Conservation (phyloP, 2,113 vertebrate species). For the Vimba vimba region DNA sequence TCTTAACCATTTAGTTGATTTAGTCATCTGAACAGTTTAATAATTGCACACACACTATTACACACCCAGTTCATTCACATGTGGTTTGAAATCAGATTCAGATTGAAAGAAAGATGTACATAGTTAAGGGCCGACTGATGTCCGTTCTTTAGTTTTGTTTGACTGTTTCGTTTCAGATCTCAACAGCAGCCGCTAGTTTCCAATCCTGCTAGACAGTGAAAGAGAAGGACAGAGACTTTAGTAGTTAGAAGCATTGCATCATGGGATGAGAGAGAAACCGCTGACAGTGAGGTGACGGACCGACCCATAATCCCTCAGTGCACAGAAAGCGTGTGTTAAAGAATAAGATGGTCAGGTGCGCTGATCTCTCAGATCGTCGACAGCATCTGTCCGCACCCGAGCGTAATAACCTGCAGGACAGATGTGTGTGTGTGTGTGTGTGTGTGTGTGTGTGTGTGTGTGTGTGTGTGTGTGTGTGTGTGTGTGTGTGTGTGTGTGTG, state of each 20-base stretch:
- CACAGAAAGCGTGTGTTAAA: background rate
- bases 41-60: too few species aligned
- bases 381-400: constrained; percentile 51
- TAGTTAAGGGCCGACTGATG: too few species aligned
- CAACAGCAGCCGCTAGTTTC: too few species aligned
- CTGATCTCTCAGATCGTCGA: constrained; percentile 20
- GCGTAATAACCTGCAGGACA: constrained; percentile 52
- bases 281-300: background rate
- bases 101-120: background rate
- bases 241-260: background rate
- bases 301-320: background rate
- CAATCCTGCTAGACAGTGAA: too few species aligned
- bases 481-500: background rate
- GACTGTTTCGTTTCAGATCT: too few species aligned
- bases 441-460: background rate
- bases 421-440: constrained; percentile 15
- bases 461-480: background rate
- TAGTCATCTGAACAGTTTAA: too few species aligned
- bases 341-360: background rate
- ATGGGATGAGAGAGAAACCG: background rate
- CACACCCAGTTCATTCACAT: too few species aligned
- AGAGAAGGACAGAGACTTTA: background rate
- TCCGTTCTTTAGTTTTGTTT: too few species aligned
- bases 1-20: too few species aligned
- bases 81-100: background rate